A percentile compares a stretch with the other conserved stretches of the same genome.
Evolutionary conservation across 2,797 vertebrate species (phyloP).

Genomic region (Phylloscopus collybita): DNA sequence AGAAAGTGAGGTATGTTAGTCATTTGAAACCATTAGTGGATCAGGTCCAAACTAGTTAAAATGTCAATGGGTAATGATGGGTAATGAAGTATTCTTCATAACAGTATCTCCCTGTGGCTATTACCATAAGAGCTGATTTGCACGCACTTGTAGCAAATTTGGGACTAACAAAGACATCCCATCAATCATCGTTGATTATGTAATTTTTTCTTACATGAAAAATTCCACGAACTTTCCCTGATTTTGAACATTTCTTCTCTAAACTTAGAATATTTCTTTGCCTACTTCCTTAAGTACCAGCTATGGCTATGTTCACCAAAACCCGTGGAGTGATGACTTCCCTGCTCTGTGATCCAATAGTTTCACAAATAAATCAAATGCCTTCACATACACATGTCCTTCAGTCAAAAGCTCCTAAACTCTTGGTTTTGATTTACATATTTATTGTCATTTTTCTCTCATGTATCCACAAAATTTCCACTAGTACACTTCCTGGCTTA

Average conservation of each 20-base stretch:
- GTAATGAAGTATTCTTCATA: background rate
- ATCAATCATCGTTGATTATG: background rate
- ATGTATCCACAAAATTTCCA: background rate
- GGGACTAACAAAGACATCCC: background rate
- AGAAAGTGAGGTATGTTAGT: background rate
- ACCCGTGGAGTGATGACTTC: background rate
- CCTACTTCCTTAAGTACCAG: background rate
- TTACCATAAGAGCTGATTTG: background rate
- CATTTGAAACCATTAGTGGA: background rate
- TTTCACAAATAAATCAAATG: background rate
- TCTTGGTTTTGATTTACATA: background rate
- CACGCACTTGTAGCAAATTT: background rate
- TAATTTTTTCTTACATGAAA: constrained; percentile 5
- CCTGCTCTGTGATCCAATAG: background rate
- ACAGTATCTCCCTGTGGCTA: background rate
- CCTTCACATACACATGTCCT: background rate
- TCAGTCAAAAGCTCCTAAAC: background rate
- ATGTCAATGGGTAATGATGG: background rate
- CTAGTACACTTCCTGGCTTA: background rate
- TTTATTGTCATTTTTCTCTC: background rate
- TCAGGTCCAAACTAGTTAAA: constrained; percentile 14
- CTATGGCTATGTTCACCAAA: background rate
- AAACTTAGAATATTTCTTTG: background rate
- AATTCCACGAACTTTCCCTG: background rate
- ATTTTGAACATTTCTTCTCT: background rate